Conservation (phyloP, 2,888 invertebrate genomes). For the Pheosia gnoma region DNA sequence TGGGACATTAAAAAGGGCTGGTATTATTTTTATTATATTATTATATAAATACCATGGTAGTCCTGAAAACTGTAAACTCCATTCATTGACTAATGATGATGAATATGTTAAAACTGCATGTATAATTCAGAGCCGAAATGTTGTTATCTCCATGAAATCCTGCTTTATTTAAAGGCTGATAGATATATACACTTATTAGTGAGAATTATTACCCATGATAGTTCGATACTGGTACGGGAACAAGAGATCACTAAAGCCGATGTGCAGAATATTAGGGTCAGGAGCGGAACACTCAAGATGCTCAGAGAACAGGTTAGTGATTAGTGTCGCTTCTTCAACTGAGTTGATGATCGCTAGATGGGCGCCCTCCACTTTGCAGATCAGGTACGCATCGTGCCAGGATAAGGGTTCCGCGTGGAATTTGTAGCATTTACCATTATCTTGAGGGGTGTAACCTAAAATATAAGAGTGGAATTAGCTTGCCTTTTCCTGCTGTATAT, state of each 20-base stretch:
- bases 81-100: too few species aligned
- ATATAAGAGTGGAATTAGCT: too few species aligned
- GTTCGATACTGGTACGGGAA: conserved; percentile 60
- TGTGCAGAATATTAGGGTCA: conserved; percentile 51
- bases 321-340: conserved; percentile 51
- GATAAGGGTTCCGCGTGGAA: conserved; percentile 54
- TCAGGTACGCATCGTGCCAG: conserved; percentile 59
- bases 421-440: conserved; percentile 58
- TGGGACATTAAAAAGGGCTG: too few species aligned
- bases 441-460: conserved; percentile 45
- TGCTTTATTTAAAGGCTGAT: too few species aligned
- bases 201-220: conserved; percentile 43
- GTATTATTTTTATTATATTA: too few species aligned
- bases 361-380: conserved; percentile 53
- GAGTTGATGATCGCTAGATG: conserved; percentile 56
- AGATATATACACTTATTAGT: too few species aligned
- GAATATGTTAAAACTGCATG: too few species aligned
- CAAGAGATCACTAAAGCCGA: conserved; percentile 63
- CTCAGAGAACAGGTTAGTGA: conserved; percentile 52
- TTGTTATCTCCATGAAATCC: too few species aligned
- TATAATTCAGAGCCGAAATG: too few species aligned
- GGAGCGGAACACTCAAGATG: conserved; percentile 50
- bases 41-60: too few species aligned
- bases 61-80: too few species aligned
- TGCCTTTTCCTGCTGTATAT: too few species aligned